A percentile compares a stretch with the other conserved stretches of the same genome.
Conservation (phyloP, 1,140 invertebrate species). For the Drosophila bipectinata region DNA sequence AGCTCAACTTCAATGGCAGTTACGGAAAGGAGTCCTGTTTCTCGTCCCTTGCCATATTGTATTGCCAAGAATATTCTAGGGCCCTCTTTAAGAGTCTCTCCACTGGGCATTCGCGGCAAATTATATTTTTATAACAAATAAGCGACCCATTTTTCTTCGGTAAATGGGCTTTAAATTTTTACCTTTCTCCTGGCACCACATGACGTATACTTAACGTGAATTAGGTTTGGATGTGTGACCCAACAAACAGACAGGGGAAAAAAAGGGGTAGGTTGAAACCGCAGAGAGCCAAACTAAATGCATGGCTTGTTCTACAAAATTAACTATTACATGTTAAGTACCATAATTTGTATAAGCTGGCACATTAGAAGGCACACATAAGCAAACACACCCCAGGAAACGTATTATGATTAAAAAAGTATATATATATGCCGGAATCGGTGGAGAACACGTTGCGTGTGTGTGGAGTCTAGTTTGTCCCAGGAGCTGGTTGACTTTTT, state of each 20-base stretch:
- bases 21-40: slow-evolving; percentile 13
- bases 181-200: slow-evolving; percentile 5
- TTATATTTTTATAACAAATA: neutral
- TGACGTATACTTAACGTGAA: slow-evolving; percentile 44
- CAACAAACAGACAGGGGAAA: neutral
- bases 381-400: slow-evolving; percentile 12
- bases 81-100: slow-evolving; percentile 23
- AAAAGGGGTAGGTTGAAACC: slow-evolving; percentile 4
- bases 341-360: slow-evolving; percentile 50
- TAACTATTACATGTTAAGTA: slow-evolving; percentile 51
- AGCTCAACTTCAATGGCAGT: slow-evolving; percentile 33
- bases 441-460: slow-evolving; percentile 19
- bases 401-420: slow-evolving; percentile 32
- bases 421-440: neutral
- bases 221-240: slow-evolving; percentile 8
- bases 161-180: neutral
- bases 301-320: slow-evolving; percentile 47
- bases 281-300: slow-evolving; percentile 32
- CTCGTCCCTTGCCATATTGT: slow-evolving; percentile 9
- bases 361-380: slow-evolving; percentile 19
- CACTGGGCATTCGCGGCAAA: neutral
- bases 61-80: slow-evolving; percentile 17
- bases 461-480: slow-evolving; percentile 19
- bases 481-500: slow-evolving; percentile 37
- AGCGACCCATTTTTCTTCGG: neutral